Conservation (phyloP, 2,797 vertebrate species). For the Buceros bicornis region DNA sequence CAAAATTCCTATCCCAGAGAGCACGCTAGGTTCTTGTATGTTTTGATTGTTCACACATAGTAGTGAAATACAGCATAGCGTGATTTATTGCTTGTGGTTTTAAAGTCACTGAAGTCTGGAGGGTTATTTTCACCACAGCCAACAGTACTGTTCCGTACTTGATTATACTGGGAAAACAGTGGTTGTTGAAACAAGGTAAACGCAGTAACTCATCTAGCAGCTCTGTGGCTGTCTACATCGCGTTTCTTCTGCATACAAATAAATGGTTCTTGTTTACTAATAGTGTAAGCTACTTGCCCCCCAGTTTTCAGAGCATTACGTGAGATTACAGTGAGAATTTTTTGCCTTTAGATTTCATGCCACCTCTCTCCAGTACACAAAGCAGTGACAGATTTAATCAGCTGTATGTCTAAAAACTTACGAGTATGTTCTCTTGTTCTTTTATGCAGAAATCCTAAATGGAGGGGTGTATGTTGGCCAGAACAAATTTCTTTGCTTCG, state of each 20-base stretch:
- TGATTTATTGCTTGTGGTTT: neutral
- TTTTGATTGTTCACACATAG: neutral
- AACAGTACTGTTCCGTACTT: neutral
- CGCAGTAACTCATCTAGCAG: neutral
- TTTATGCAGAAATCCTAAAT: slow-evolving; percentile 91
- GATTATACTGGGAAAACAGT: neutral
- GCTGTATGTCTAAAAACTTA: neutral
- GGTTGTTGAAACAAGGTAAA: neutral
- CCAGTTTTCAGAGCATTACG: neutral
- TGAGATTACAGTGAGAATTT: neutral
- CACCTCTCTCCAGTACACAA: neutral
- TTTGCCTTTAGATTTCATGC: neutral
- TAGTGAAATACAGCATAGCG: neutral
- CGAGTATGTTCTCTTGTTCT: slow-evolving; percentile 2
- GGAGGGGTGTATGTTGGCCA: slow-evolving; percentile 96
- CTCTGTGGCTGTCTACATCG: neutral
- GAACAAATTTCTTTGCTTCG: slow-evolving; percentile 97
- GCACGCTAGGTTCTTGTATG: fast-evolving
- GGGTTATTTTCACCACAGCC: neutral
- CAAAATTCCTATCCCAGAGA: neutral
- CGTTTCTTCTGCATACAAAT: neutral
- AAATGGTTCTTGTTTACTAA: neutral
- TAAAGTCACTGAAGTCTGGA: neutral
- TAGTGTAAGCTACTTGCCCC: neutral
- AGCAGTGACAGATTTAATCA: neutral